Conservation (phyloP, 2,113 vertebrate species). For the Phyllopteryx taeniolatus region DNA sequence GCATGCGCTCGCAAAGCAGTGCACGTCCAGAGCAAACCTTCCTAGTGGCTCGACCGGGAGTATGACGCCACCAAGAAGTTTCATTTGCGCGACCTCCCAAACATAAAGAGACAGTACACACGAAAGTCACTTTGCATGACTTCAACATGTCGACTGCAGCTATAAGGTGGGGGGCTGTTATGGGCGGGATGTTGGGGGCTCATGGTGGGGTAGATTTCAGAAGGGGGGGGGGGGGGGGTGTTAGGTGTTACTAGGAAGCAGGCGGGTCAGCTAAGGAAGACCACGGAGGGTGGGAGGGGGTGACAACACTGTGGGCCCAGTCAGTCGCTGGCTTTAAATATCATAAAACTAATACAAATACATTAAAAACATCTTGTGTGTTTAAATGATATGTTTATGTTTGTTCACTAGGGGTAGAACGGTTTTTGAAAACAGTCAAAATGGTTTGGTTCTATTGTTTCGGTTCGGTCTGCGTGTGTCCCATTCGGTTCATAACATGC, state of each 20-base stretch:
- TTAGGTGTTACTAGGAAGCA: background rate
- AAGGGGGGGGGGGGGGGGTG: background rate
- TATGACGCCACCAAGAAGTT: background rate
- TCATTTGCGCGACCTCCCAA: background rate
- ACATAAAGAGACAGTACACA: constrained; percentile 61
- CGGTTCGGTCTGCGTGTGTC: too few relatives aligned
- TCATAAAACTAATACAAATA: background rate
- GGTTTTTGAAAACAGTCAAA: too few relatives aligned
- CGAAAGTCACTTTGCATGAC: constrained; percentile 22
- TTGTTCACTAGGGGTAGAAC: too few relatives aligned
- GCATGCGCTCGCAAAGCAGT: constrained; percentile 23
- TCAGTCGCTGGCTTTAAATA: background rate
- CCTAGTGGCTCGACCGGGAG: background rate
- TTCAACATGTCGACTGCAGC: background rate
- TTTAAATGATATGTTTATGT: too few relatives aligned
- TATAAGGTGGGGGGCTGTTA: background rate
- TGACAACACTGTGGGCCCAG: background rate
- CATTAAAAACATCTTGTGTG: background rate
- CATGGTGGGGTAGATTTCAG: background rate
- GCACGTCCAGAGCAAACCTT: constrained; percentile 33
- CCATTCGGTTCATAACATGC: too few relatives aligned
- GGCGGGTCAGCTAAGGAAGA: background rate
- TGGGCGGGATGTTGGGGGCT: background rate
- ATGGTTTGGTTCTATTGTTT: too few relatives aligned
- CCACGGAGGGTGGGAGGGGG: background rate